phyloP scores from a whole-genome alignment of 2,888 invertebrate genomes.

The Bembecia ichneumoniformis region DNA sequence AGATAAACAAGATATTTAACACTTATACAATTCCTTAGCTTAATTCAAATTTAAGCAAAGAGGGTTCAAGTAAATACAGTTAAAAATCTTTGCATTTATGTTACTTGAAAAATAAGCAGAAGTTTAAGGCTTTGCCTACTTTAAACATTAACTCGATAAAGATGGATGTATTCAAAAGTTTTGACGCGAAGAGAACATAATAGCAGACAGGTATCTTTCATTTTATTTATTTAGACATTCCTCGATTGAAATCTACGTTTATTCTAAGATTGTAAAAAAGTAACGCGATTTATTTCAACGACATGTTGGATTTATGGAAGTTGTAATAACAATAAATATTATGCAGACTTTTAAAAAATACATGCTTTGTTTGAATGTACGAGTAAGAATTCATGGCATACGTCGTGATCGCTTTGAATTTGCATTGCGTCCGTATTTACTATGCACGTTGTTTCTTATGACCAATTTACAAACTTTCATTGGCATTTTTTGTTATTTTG shows the following conservation, averaged over 20 bases:
- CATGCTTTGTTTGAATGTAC: conserved; percentile 14
- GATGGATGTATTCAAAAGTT: too few species aligned
- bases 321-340: conserved; percentile 27
- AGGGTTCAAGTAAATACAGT: too few species aligned
- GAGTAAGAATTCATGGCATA: conserved; percentile 30
- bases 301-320: conserved; percentile 22
- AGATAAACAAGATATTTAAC: too few species aligned
- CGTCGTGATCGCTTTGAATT: conserved; percentile 6
- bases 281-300: conserved; percentile 28
- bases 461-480: background rate
- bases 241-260: background rate
- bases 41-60: too few species aligned
- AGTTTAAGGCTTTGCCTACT: too few species aligned
- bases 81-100: too few species aligned
- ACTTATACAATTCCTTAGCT: too few species aligned
- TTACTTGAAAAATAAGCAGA: too few species aligned
- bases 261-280: conserved; percentile 15
- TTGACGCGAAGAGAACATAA: too few species aligned
- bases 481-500: conserved; percentile 5
- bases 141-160: too few species aligned
- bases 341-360: conserved; percentile 16
- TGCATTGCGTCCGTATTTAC: conserved; percentile 1
- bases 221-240: too few species aligned
- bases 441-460: background rate
- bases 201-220: too few species aligned